Evolutionary conservation across 2,888 invertebrate species (phyloP), one percentile per base, ranked within the genome.

Genomic region (Melanostoma scalare): DNA sequence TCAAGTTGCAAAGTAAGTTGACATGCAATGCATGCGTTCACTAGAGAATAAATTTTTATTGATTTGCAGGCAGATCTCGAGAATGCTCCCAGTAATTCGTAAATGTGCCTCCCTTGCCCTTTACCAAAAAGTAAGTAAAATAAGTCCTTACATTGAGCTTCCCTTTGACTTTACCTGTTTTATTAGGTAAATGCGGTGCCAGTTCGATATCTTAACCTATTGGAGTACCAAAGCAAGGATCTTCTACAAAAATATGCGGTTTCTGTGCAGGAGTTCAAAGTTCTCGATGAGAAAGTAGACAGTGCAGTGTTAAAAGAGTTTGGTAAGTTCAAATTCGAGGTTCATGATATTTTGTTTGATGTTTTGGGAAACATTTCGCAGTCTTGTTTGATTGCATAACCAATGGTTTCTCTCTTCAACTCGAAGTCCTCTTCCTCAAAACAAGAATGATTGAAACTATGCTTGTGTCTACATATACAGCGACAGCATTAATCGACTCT

Each of bases 151-250:
- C 30, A 9, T 10, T 33, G 46, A 30, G 4, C 9, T 3, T 31
- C 33, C 20, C 6, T 44, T 6, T 10, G 0, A 58, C 30, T 31
- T 6, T 6, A 20, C 9, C 3, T 4, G 6, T 58, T 48, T 33
- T 9, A 3, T 30, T 42, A 78, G 78, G 68, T 78, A 20, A 46
- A 69, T 31, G 38, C 42, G 6, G 67, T 79, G 0, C 86, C 86
- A 72, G 87, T 90, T 42, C 93, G 99, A 86, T 93, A 94, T 89
- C 93, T 99, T 69, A 99, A 99, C 92, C 93, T 99, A 44, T 94
- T 99, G 89, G 99, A 99, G 92, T 99, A 96, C 90, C 99, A 99
- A 91, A 99, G 99, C 90, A 99, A 99, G 92, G 95, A 96, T 89
- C 92, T 99, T 42, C 92, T 99, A 85, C 94, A 95, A 87, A 95